Base-by-base conservation (phyloP, 2,797 vertebrate species). In the Macropodus opercularis region DNA sequence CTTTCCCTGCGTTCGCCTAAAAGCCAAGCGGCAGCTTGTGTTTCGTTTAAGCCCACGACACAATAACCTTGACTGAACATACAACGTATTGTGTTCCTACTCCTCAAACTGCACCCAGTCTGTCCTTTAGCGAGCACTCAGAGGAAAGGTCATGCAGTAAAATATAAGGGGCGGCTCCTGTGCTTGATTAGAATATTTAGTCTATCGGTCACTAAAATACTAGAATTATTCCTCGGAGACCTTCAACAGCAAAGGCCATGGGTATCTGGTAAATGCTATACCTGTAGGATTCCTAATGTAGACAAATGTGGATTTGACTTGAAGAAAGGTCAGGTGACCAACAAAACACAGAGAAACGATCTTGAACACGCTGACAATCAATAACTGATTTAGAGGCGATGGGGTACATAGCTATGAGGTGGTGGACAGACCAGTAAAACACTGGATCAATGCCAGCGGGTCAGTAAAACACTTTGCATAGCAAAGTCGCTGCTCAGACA, bases 41-140 rank as follows among this genome's bases (percentile, higher is more conserved):
- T 14, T 63, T 64, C 8, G 43, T 67, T 53, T 48, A 60, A 57
- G 58, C 10, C 36, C 22, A 50, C 27, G 31, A 51, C 46, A 27
- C 26, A 32, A 10, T 2, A 4, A 14, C 1, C 1, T 3, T 11
- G 7, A 39, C 29, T 3, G 5, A 39, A 39, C 14, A 54, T 26
- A 29, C 17, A 31, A n/a, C 2, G 1, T 1, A 3, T 29, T 8
- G 27, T 24, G 36, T 44, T 31, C 10, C 7, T 31, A 19, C 23
- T 50, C 24, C 24, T 18, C 5, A 7, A 54, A 17, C 15, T 6
- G 10, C 6, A 34, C 12, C 11, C 11, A 19, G 15, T 27, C 31
- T 26, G 39, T 22, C 47, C 36, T 47, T n/a, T 35, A 18, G 23
- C 9, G 13, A 24, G 23, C 17, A 6, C 23, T 13, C n/a, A 39